Base-by-base conservation (phyloP, 2,113 vertebrate species). In the Xiphorhynchus elegans region DNA sequence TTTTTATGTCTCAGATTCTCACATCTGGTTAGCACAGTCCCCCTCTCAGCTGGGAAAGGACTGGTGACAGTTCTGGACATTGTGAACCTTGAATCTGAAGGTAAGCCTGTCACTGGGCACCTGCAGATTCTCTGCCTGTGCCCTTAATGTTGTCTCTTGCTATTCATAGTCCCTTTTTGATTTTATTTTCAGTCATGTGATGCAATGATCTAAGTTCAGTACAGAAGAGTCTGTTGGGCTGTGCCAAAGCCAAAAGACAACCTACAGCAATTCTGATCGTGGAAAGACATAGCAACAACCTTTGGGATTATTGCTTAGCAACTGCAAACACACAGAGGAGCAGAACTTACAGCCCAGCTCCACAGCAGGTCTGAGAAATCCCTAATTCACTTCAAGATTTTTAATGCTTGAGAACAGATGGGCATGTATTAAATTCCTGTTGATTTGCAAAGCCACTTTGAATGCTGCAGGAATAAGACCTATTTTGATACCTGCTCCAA, bases 251-350 rank as follows among this genome's bases (percentile, higher is more conserved):
- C 76, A 85, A 88, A 92, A 96, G 82, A 92, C 77, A 95, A 74
- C 95, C 79, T 96, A 90, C 87, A 92, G 95, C 68, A 79, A 74
- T 95, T 96, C 76, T 89, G 81, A 87, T 89, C 0, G 72, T 68
- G 79, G 89, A 84, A 68, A 93, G 89, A 90, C 92, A 91, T 81
- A 96, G 89, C 80, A 96, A 94, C 80, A 96, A 94, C 90, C 96
- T 88, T 95, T 89, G 95, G 95, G 91, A 92, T 93, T 93, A 97
- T 97, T 97, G 95, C 98, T 96, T 98, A 97, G 98, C 98, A 98
- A 98, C 97, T 60, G 86, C 88, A 89, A 96, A 96, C 92, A 97
- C 82, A 97, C 76, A 80, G 75, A 90, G 52, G 66, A 94, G 93
- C 75, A 90, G 91, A 85, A 95, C 94, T 94, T 90, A 76, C 83